Evolutionary conservation across 2,888 invertebrate genomes (phyloP), one percentile per base, ranked within the genome.

Genomic region (Eurytoma californica): DNA sequence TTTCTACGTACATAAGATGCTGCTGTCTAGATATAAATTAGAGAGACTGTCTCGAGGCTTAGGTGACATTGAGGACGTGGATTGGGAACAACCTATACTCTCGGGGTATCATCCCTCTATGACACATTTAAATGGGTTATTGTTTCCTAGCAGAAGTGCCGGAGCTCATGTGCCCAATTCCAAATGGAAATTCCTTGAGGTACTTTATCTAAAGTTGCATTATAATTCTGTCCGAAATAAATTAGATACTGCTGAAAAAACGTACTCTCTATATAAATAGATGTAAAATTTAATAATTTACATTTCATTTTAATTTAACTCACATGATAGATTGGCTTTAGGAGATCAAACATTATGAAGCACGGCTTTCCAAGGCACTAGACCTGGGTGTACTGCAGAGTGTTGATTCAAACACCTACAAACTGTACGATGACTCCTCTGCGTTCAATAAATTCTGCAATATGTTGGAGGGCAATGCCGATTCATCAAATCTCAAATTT

Each of bases 41-140:
- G 94, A 95, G 86, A 93, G 94, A 88, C 89, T 93, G 80, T 91
- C 93, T 47, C 92, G 93, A 82, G 93, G 92, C n/a, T 86, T 94
- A 79, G 93, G 93, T n/a, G 92, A 92, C 63, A 92, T 94, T 80
- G 92, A 93, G n/a, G 91, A 92, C 51, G 90, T 93, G 82, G 90
- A 92, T 83, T 93, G 91, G 92, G 89, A 91, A 85, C 85, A 90
- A 58, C 87, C 91, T 65, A 86, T 92, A 65, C 87, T 91, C 75
- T 89, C 91, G 73, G 91, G 92, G n/a, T 94, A 93, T 83, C 91
- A 93, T 85, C 92, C 94, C 16, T 91, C 92, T 88, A 89, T 93
- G 84, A 92, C 92, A 75, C 92, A 93, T 85, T 92, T 92, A 85
- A 93, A 93, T 84, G 93, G 94, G 72, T 86, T 91, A 67, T 92